Conservation (phyloP, 2,797 vertebrate genomes). For the Pteronotus mesoamericanus region DNA sequence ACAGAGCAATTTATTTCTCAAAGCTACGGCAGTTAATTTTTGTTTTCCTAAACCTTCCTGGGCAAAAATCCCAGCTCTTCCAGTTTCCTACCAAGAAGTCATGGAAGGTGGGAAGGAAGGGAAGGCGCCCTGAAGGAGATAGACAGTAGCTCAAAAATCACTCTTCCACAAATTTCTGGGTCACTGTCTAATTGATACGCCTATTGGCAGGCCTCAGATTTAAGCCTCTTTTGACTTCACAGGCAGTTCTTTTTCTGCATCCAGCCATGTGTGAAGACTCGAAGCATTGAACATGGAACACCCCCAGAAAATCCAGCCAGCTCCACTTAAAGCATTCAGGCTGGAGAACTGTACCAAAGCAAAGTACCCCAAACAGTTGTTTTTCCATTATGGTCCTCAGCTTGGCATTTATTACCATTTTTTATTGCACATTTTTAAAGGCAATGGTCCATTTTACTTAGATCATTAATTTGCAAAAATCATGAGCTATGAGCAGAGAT, state of each 20-base stretch:
- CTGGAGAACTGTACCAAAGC: slow-evolving; percentile 68
- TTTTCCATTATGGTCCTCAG: slow-evolving; percentile 72
- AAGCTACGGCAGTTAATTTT: slow-evolving; percentile 69
- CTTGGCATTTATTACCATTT: slow-evolving; percentile 74
- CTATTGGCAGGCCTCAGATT: slow-evolving; percentile 89
- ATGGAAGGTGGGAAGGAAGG: slow-evolving; percentile 50
- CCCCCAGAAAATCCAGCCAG: slow-evolving; percentile 16
- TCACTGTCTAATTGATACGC: slow-evolving; percentile 94
- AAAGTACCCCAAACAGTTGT: slow-evolving; percentile 73
- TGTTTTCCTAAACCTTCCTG: slow-evolving; percentile 69
- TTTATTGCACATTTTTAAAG: slow-evolving; percentile 75
- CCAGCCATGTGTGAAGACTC: slow-evolving; percentile 80
- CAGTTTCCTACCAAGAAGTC: slow-evolving; percentile 71
- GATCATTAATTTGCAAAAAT: slow-evolving; percentile 82
- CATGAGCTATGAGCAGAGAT: slow-evolving; percentile 77
- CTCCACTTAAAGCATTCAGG: slow-evolving; percentile 63
- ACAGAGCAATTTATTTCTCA: slow-evolving; percentile 76
- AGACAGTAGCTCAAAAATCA: slow-evolving; percentile 82
- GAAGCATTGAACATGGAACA: slow-evolving; percentile 65
- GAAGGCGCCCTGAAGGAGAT: slow-evolving; percentile 78
- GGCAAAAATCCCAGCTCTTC: slow-evolving; percentile 74
- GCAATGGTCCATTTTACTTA: slow-evolving; percentile 76
- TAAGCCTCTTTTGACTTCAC: slow-evolving; percentile 83
- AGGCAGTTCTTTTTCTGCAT: slow-evolving; percentile 76
- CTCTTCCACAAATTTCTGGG: slow-evolving; percentile 92